Evolutionary conservation across 2,888 invertebrate genomes (phyloP).

Genomic region (Heteromurus nitidus): DNA sequence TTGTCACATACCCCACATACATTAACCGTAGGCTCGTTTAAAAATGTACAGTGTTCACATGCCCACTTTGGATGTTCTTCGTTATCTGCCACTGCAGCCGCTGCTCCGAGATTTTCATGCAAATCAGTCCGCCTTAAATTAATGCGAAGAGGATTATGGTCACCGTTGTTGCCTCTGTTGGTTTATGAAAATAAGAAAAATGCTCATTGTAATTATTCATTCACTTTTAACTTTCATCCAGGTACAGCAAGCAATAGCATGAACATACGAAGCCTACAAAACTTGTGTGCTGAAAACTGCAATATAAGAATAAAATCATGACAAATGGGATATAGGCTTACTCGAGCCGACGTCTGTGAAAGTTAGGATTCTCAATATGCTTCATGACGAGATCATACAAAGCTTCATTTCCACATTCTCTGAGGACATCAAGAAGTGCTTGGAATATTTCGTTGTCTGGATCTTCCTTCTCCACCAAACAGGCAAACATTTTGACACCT

Average conservation of each 20-base stretch:
- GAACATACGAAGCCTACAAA: too few relatives aligned
- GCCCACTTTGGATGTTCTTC: slow-evolving; percentile 78
- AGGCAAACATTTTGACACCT: slow-evolving; percentile 18
- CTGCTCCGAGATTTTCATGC: background rate
- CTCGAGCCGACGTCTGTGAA: too few relatives aligned
- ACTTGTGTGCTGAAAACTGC: too few relatives aligned
- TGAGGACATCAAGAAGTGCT: background rate
- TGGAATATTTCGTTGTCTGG: slow-evolving; percentile 10
- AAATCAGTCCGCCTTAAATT: too few relatives aligned
- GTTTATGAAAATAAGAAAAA: too few relatives aligned
- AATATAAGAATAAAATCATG: too few relatives aligned
- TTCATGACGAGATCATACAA: too few relatives aligned
- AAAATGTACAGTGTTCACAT: slow-evolving; percentile 84
- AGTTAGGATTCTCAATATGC: too few relatives aligned
- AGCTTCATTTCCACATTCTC: background rate
- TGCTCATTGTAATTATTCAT: slow-evolving; percentile 1
- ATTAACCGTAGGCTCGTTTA: slow-evolving; percentile 78
- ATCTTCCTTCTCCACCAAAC: slow-evolving; percentile 30
- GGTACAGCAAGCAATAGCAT: background rate
- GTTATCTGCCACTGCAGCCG: background rate
- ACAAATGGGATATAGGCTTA: too few relatives aligned
- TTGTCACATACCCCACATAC: slow-evolving; percentile 88
- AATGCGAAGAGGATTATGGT: too few relatives aligned
- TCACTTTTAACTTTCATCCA: background rate
- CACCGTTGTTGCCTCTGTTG: too few relatives aligned